phyloP scores from a whole-genome alignment of 1,140 invertebrate species.

The Calosoma granatense region DNA sequence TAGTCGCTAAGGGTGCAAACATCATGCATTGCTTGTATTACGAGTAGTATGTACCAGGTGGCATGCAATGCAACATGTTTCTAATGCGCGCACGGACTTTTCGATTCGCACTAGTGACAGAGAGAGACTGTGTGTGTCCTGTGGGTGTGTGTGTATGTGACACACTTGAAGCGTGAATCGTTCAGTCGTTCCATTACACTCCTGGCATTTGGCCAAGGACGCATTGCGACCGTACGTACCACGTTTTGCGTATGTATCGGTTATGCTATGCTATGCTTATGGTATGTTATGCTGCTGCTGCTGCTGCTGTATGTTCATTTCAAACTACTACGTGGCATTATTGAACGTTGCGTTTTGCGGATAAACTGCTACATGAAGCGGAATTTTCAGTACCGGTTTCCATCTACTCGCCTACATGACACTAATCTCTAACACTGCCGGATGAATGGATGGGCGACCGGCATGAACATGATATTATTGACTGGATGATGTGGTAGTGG shows the following conservation, averaged over 20 bases:
- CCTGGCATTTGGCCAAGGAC: slow-evolving; percentile 16
- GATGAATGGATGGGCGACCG: background rate
- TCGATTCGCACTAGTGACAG: slow-evolving; percentile 10
- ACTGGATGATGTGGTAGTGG: background rate
- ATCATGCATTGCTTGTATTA: background rate
- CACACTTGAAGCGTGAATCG: slow-evolving; percentile 4
- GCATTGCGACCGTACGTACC: slow-evolving; percentile 18
- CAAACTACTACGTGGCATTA: background rate
- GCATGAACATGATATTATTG: background rate
- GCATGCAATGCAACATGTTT: slow-evolving; percentile 15
- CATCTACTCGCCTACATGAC: background rate
- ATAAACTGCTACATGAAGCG: background rate
- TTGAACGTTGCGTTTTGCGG: background rate
- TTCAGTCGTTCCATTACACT: background rate
- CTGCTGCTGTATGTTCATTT: background rate
- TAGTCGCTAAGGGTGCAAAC: no score
- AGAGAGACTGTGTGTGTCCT: background rate
- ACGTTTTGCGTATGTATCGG: background rate
- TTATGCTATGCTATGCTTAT: background rate
- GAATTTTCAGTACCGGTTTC: background rate
- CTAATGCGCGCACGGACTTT: background rate
- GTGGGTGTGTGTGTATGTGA: slow-evolving; percentile 6
- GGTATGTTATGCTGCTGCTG: no score
- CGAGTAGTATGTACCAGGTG: background rate
- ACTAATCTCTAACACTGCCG: background rate